Evolutionary conservation across 37 sponge, comb jelly and placozoan species (phyloP), one percentile per base, ranked within the genome.

Genomic region (Spongia lamella): DNA sequence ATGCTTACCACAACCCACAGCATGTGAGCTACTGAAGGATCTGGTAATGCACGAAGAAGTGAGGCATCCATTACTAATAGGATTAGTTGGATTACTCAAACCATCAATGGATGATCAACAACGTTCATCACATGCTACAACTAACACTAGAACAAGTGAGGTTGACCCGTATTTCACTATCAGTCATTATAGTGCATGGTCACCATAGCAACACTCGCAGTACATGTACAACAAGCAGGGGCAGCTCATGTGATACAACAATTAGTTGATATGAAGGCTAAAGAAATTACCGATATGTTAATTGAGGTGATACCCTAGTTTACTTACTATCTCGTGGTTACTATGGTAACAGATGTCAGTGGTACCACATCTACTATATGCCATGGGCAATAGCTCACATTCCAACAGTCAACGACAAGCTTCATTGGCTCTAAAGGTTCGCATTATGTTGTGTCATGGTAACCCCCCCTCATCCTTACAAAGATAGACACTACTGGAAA

Each of bases 391-490:
- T 29, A 75, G 65, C 0, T 33, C 61, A 17, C 80, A 97, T 43
- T 27, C 74, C 9, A 75, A 92, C 81, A 68, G 92, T 26, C 98
- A 97, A 81, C 79, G 80, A 56, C 92, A 97, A 50, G 93, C 98
- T 11, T 79, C 87, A 14, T 22, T 91, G 25, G 64, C 93, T 32
- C 85, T 97, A 24, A 53, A 66, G 51, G 93, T 92, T 64, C 56
- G 9, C 47, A 43, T 9, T 43, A 43, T 43, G 9, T 5, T 43
- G 47, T 43, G 5, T 43, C 47, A 43, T 9, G 7, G 9, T 43
- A 9, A 13, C 5, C 47, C 47, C 47, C 47, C n/a, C n/a, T 9
- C 47, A 43, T 43, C 9, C 7, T 43, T 9, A 43, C 47, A 43
- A 43, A 13, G 47, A 43, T 9, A 43, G 47, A 43, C 47, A 5